Base-by-base conservation (phyloP, 2,797 vertebrate species). In the Austrolebias charrua region DNA sequence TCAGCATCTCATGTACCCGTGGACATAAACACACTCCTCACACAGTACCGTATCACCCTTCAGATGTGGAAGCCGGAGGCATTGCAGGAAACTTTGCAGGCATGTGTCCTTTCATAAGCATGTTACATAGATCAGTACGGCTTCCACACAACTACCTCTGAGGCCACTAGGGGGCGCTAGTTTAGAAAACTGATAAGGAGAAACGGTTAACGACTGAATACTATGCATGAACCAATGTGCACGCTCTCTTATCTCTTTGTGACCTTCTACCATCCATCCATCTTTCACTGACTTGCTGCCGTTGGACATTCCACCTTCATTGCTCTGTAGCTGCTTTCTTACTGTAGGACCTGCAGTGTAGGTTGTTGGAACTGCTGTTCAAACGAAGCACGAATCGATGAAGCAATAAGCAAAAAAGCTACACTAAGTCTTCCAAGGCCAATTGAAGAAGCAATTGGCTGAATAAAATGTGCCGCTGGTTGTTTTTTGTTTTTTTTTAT, bases 61-160 rank as follows among this genome's bases (percentile, higher is more conserved):
- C 63, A 70, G 61, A 82, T 65, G 50, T 57, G 78, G 73, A 76
- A 59, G 70, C 53, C 68, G 68, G 71, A 79, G 84, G 82, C 83
- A 49, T 73, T 67, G 61, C 72, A 69, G 61, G 58, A 81, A 73
- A 67, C 70, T 71, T 61, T 66, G 66, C 77, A 72, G 79, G 81
- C 86, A 87, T 78, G 80, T 81, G 72, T 80, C 68, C 70, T 70
- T 60, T 83, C 71, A 64, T 71, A 66, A 81, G 83, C 90, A 88
- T 90, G 88, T 80, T 77, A 81, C 78, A 31, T 79, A 81, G 78
- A 76, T 71, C 73, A 63, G 69, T 74, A 83, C 76, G 80, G 86
- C 86, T 89, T 90, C 84, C 82, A 85, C 85, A 86, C 81, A 91
- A 91, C 87, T 89, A 91, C 90, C 87, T 90, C 89, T 90, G 76